Conservation (phyloP, 2,797 vertebrate genomes). For the Nyctibius grandis region DNA sequence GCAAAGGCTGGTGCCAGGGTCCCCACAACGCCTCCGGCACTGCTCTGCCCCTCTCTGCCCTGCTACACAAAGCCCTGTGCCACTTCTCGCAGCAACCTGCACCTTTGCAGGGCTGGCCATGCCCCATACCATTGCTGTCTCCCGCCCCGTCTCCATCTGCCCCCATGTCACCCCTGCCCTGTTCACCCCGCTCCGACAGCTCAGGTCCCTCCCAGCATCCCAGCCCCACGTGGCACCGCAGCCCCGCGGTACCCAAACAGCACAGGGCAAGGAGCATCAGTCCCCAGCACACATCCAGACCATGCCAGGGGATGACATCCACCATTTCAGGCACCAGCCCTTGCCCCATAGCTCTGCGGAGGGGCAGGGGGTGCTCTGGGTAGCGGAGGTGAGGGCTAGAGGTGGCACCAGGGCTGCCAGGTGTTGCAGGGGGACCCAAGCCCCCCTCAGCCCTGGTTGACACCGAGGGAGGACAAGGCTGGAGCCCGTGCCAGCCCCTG, state of each 20-base stretch:
- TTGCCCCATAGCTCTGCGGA: fast-evolving
- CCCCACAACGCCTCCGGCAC: fast-evolving
- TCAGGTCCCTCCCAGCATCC: neutral
- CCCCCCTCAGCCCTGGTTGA: neutral
- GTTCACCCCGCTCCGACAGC: fast-evolving
- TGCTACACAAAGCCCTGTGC: fast-evolving
- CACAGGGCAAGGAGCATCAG: neutral
- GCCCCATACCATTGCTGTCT: neutral
- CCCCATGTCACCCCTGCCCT: too few species aligned
- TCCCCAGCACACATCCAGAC: neutral
- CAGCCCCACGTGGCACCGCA: fast-evolving
- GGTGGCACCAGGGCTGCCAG: neutral
- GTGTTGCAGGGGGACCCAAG: neutral
- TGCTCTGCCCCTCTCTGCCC: neutral
- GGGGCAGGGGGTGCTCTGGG: neutral
- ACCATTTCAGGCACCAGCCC: neutral
- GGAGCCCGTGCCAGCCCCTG: neutral
- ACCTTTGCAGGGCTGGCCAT: neutral
- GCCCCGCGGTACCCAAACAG: fast-evolving
- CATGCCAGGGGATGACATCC: fast-evolving
- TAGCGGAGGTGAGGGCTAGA: neutral
- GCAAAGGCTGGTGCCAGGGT: neutral
- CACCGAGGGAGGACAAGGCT: neutral
- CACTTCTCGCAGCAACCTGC: neutral
- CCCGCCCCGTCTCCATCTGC: neutral